These are phyloP conservation scores for Trichomalopsis sarcophagae DNA, from an alignment of 1,140 invertebrate genomes.

Conservation along the genomic window DNA sequence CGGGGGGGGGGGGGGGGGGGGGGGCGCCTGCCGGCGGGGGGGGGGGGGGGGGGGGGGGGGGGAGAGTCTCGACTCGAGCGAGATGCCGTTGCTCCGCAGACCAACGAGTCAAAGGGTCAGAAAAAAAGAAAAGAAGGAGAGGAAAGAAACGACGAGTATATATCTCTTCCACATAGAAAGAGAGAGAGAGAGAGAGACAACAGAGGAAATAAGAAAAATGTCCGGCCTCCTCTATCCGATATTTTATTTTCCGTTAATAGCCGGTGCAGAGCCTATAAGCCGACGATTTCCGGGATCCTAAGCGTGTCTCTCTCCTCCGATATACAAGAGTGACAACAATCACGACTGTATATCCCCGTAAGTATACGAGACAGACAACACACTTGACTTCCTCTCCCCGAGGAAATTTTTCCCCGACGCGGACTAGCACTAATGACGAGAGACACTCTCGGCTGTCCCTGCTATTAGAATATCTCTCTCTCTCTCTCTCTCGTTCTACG, in stretches of 20 bases:
- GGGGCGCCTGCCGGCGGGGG: too few relatives aligned
- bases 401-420: not conserved
- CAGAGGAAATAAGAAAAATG: constrained; percentile 30
- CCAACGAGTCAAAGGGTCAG: not conserved
- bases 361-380: not conserved
- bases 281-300: constrained; percentile 32
- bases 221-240: not conserved
- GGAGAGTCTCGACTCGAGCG: not conserved
- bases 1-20: not conserved
- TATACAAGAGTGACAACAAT: constrained; percentile 30
- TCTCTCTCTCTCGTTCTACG: too few relatives aligned
- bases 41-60: too few relatives aligned
- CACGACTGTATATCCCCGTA: not conserved
- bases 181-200: not conserved
- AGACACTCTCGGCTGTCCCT: not conserved
- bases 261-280: not conserved
- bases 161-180: not conserved
- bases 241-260: constrained; percentile 45
- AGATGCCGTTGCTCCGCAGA: not conserved
- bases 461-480: not conserved
- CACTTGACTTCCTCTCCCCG: not conserved
- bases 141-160: not conserved
- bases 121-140: constrained; percentile 6
- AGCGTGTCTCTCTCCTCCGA: not conserved
- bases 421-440: not conserved